phyloP scores from a whole-genome alignment of 2,888 invertebrate genomes.

The Troilus luridus region DNA sequence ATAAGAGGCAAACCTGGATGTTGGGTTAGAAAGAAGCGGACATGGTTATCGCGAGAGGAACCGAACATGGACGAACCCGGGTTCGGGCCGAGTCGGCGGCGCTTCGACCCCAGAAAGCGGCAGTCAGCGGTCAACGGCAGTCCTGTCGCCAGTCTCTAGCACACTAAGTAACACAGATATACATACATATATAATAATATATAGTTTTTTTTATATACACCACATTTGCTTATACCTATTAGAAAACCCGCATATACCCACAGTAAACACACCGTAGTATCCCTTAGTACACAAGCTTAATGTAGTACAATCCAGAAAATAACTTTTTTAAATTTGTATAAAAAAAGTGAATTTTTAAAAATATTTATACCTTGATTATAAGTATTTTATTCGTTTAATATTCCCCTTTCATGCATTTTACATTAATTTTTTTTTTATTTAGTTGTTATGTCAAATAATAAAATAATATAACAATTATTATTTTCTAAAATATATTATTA shows the following conservation, averaged over 20 bases:
- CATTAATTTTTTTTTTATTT: too few species aligned
- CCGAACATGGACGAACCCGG: neutral
- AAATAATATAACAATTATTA: too few species aligned
- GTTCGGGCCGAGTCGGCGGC: neutral
- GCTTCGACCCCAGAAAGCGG: conserved; percentile 10
- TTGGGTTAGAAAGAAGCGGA: conserved; percentile 9
- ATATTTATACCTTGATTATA: too few species aligned
- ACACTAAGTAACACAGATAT: conserved; percentile 21
- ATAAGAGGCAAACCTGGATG: neutral
- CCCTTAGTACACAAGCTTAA: conserved; percentile 8
- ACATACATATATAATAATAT: conserved; percentile 7
- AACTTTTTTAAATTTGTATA: neutral
- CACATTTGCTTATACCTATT: neutral
- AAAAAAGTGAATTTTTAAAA: too few species aligned
- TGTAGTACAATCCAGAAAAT: neutral
- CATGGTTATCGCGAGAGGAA: neutral
- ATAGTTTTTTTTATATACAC: neutral
- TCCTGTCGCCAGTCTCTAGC: neutral
- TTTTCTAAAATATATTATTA: neutral
- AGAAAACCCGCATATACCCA: neutral
- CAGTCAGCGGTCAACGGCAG: conserved; percentile 19
- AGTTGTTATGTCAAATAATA: too few species aligned
- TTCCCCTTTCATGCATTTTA: too few species aligned
- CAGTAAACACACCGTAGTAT: neutral
- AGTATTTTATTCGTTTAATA: too few species aligned